Evolutionary conservation across 2,797 vertebrate genomes (phyloP), one percentile per base, ranked within the genome.

Genomic region (Amniataba percoides): DNA sequence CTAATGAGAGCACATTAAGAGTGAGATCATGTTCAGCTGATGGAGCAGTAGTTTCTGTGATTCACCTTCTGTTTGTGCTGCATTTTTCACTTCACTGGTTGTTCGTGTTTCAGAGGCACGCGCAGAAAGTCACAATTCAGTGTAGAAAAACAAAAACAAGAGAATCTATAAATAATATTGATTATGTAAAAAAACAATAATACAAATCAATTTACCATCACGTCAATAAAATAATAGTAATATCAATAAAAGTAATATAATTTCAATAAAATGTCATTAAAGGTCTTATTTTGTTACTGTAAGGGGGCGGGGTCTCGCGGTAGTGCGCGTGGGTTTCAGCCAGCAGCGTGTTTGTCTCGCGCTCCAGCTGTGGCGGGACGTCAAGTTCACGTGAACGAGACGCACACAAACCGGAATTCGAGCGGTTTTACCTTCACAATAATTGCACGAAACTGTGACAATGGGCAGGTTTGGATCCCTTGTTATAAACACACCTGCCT

Each of bases 351-450:
- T 71, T 45, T 49, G 49, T 51, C 62, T 59, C 19, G 65, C 69
- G 63, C 53, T 49, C 55, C 65, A 63, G 80, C 80, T 74, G 80
- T 73, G 69, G 43, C 62, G 57, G 62, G 62, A 52, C 39, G 65
- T 82, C 45, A 76, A 80, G 49, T 2, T 49, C 7, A 4, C 5
- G 3, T 5, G 1, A 39, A 52, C 34, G 1, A 19, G 2, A 14
- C 51, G 1, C 11, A 9, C 0, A 9, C 31, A 45, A 46, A 11
- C 49, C 34, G n/a, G 51, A 71, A 57, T 1, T 9, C 0, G 2
- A 1, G 2, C 1, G 1, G n/a, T 21, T 53, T 21, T 10, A 7
- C 4, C 23, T 55, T 73, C 59, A 48, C 13, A 58, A 55, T 58
- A 69, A 77, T 7, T 7, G 31, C 2, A 0, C 16, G 27, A 1